Base-by-base conservation (phyloP, 1,140 invertebrate species). In the Aricia agestis region DNA sequence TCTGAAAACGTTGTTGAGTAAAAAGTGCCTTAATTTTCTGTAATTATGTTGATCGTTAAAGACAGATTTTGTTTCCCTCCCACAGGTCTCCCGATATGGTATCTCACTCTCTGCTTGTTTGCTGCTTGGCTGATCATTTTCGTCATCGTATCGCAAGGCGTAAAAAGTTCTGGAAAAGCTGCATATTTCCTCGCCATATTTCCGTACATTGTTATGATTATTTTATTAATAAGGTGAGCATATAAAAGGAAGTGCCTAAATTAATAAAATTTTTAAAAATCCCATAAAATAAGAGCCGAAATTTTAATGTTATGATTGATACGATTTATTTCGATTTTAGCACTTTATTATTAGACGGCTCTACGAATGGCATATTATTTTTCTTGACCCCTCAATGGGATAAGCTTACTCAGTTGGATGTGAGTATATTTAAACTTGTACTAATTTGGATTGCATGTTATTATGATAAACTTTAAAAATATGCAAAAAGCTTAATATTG, bases 101-200 rank as follows among this genome's bases (percentile, higher is more conserved):
- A 95, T 82, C 88, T 98, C 19, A 94, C 94, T 0, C 80, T 97
- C 0, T 96, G 96, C 68, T 92, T 98, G 3, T 85, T 97, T 3
- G 91, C 93, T 4, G 94, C 96, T 1, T 98, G 97, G 97, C 71
- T 96, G 10, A 84, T 95, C 5, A 94, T 97, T 36, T 97, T 96
- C 82, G 78, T 96, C 25, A 95, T 97, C 66, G 93, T 97, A 13
- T 93, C 95, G 59, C 94, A 94, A 80, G 97, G 97, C 36, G 95
- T 98, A 0, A 94, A 95, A 81, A 95, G 94, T 76, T 95, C 95
- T 0, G 95, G 96, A 65, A 96, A 96, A 87, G 95, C 94, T 0
- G 93, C 96, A 1, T 98, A 97, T 82, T 97, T 98, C 83, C 93
- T 97, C 0, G 97, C 97, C 0, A 84, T 97, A 0, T 98, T 98